Base-by-base conservation (phyloP, 2,797 vertebrate genomes). In the Petrocephalus sullivani region DNA sequence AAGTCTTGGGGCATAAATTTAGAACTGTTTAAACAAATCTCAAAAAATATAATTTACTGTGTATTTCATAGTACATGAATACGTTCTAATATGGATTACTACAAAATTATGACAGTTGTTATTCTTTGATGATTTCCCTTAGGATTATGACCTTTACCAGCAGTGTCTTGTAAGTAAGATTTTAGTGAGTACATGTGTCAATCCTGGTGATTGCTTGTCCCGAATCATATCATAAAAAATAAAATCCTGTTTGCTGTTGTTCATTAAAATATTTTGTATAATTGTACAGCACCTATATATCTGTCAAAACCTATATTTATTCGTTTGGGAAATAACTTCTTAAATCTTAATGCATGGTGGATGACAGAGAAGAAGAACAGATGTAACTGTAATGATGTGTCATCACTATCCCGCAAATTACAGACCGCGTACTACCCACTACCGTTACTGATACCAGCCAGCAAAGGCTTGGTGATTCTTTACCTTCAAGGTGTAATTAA, bases 401-500 rank as follows among this genome's bases (percentile, higher is more conserved):
- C 81, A 84, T 67, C 60, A 16, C 58, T 64, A 23, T 51, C 58
- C 41, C 57, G 23, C 61, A 49, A 88, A 60, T 57, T 82, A 83
- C 56, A 57, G 78, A 21, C 56, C 54, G 37, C 78, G 87, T 28
- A 88, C 75, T 49, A 81, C 75, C 46, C 21, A 53, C 57, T 56
- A 19, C 87, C 81, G 87, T 84, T 61, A 75, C 87, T 82, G 78
- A 81, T 49, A 81, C 75, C 75, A 81, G 75, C 75, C 41, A 81
- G 33, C 78, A 88, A 71, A 85, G 60, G 23, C 82, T 54, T 85
- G 23, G 28, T 57, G 57, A 53, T 85, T 85, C 83, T 64, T 85
- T 28, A 75, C 61, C 61, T 85, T 85, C 88, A 88, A 85, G 82
- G 46, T 85, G 51, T 75, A 56, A 86, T 90, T 89, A 86, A 89